A percentile compares a stretch with the other conserved stretches of the same genome.
Evolutionary conservation across 2,113 vertebrate genomes (phyloP).

Genomic region (Hyla sarda): DNA sequence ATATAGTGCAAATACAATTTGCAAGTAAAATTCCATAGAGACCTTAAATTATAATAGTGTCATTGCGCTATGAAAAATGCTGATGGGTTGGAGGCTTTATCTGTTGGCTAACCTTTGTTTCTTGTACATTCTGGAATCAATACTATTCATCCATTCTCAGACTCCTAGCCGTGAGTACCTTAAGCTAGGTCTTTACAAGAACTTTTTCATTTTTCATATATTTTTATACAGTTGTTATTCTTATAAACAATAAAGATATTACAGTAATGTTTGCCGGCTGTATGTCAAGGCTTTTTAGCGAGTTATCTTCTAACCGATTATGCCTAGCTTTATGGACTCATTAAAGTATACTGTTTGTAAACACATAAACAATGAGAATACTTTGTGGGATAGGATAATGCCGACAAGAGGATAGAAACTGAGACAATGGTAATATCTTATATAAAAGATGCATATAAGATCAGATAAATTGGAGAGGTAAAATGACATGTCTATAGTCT

Average conservation of each 20-base stretch:
- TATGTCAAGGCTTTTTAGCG: slow-evolving; percentile 17
- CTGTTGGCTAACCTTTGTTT: neutral
- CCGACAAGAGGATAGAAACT: neutral
- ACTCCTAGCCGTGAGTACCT: neutral
- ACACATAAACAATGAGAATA: slow-evolving; percentile 21
- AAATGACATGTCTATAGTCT: neutral
- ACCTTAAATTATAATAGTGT: neutral
- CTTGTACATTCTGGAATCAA: neutral
- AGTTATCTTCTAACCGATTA: slow-evolving; percentile 24
- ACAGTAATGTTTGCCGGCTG: neutral
- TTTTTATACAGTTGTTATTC: neutral
- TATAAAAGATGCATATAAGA: neutral
- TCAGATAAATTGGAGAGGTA: neutral
- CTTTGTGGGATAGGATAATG: slow-evolving; percentile 4
- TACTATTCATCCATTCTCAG: neutral
- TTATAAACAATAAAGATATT: neutral
- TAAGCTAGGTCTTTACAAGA: neutral
- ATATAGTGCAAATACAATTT: neutral
- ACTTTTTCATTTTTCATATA: slow-evolving; percentile 2
- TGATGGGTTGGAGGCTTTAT: neutral
- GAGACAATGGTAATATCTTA: neutral
- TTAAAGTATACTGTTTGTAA: slow-evolving; percentile 40
- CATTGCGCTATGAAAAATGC: neutral
- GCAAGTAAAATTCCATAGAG: neutral
- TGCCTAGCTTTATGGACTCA: slow-evolving; percentile 10